Percentiles rank a stretch among this genome's conserved stretches.
Evolutionary conservation across 2,113 vertebrate species (phyloP).

Genomic region (Pygoscelis antarcticus): DNA sequence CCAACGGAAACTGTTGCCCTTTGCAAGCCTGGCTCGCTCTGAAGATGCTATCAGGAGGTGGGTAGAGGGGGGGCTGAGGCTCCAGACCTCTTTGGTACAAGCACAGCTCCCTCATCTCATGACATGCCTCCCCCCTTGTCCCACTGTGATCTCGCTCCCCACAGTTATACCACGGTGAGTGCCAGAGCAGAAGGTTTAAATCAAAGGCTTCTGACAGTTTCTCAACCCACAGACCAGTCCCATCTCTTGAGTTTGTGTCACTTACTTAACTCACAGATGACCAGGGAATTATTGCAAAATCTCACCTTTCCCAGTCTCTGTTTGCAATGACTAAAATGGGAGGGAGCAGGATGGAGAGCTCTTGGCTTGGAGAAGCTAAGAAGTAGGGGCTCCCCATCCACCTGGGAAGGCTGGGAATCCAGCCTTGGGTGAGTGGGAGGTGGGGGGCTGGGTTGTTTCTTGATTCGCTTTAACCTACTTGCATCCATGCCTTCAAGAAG

Average conservation of each 20-base stretch:
- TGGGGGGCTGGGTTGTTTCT: background rate
- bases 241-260: background rate
- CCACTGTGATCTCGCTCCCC: background rate
- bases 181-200: background rate
- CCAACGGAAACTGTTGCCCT: conserved; percentile 46
- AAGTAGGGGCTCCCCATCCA: background rate
- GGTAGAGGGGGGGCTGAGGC: background rate
- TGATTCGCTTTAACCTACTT: background rate
- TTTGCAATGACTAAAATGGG: background rate
- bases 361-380: background rate
- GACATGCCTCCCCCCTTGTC: background rate
- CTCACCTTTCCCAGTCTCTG: background rate
- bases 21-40: background rate
- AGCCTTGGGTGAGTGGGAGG: background rate
- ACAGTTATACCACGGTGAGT: background rate
- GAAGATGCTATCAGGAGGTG: conserved; percentile 49
- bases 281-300: background rate
- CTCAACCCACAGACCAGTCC: background rate
- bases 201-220: background rate
- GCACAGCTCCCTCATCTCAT: background rate
- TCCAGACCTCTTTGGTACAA: background rate
- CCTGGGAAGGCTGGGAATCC: background rate
- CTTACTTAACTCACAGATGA: background rate
- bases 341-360: background rate
- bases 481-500: background rate